Conservation (phyloP, 2,888 invertebrate genomes). For the Electrophaes corylata region DNA sequence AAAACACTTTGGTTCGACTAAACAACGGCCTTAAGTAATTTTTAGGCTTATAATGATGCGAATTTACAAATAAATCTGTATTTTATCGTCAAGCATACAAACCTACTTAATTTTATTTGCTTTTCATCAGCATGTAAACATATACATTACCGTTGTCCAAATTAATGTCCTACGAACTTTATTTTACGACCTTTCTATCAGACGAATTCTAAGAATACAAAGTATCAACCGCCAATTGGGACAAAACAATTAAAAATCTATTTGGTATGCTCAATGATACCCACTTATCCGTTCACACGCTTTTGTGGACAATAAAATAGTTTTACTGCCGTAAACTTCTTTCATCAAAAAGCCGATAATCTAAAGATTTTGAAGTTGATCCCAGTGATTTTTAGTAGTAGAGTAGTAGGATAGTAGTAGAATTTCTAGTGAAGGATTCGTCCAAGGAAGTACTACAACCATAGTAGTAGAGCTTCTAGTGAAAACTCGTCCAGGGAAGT, state of each 20-base stretch:
- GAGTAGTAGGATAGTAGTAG: no score
- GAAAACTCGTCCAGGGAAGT: no score
- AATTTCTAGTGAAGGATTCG: no score
- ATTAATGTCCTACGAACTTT: slow-evolving; percentile 47
- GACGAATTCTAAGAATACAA: slow-evolving; percentile 64
- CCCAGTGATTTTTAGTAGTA: no score
- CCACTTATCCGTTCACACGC: slow-evolving; percentile 57
- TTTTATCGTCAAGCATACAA: slow-evolving; percentile 2
- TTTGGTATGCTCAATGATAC: slow-evolving; percentile 65
- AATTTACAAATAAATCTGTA: slow-evolving; percentile 2
- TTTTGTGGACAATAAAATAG: slow-evolving; percentile 73
- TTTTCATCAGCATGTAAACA: slow-evolving; percentile 38
- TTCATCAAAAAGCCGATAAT: no score
- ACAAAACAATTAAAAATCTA: slow-evolving; percentile 74
- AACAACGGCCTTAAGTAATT: not conserved
- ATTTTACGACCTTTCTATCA: slow-evolving; percentile 48
- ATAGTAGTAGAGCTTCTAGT: no score
- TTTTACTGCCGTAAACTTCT: slow-evolving; percentile 46
- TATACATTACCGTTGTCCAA: slow-evolving; percentile 44
- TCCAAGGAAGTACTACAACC: no score
- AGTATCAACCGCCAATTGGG: slow-evolving; percentile 54
- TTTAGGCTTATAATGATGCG: not conserved
- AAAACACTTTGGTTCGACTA: not conserved
- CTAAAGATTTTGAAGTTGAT: no score
- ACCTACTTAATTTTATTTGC: slow-evolving; percentile 13